Evolutionary conservation across 2,888 invertebrate species (phyloP).

Genomic region (Ochlodes sylvanus): DNA sequence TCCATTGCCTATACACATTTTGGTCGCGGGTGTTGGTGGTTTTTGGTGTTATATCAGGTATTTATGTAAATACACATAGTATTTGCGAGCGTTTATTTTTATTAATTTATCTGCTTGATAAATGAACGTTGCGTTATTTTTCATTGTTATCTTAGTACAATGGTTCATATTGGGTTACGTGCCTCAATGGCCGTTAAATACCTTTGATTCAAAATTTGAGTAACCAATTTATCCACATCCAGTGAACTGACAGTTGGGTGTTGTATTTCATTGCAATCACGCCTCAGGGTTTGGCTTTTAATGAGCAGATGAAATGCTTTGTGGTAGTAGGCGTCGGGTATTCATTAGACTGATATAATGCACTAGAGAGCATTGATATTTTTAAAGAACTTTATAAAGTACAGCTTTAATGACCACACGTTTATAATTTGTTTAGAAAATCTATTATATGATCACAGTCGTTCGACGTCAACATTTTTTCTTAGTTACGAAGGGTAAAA

Average conservation of each 20-base stretch:
- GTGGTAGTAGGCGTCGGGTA: constrained; percentile 57
- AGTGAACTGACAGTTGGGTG: constrained; percentile 56
- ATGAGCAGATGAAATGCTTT: constrained; percentile 63
- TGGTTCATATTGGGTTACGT: constrained; percentile 2
- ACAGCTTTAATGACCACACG: neutral
- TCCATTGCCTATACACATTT: too few relatives aligned
- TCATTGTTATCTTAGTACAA: neutral
- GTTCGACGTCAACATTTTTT: too few relatives aligned
- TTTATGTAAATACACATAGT: too few relatives aligned
- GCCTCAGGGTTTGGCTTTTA: constrained; percentile 65
- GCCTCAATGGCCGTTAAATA: neutral
- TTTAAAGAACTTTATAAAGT: constrained; percentile 9
- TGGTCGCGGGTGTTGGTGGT: too few relatives aligned
- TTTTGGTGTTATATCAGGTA: too few relatives aligned
- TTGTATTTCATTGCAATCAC: constrained; percentile 64
- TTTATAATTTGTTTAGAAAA: too few relatives aligned
- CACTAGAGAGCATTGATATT: constrained; percentile 9
- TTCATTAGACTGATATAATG: constrained; percentile 60
- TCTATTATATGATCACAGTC: too few relatives aligned
- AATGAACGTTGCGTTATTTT: neutral
- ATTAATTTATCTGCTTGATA: too few relatives aligned
- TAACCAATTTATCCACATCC: constrained; percentile 21
- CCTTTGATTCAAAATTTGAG: constrained; percentile 16
- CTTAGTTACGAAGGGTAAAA: too few relatives aligned
- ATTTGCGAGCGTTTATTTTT: too few relatives aligned